Percentiles rank a stretch among this genome's conserved stretches.
phyloP scores from a whole-genome alignment of 2,797 vertebrate genomes.

The Aphelocoma californica region DNA sequence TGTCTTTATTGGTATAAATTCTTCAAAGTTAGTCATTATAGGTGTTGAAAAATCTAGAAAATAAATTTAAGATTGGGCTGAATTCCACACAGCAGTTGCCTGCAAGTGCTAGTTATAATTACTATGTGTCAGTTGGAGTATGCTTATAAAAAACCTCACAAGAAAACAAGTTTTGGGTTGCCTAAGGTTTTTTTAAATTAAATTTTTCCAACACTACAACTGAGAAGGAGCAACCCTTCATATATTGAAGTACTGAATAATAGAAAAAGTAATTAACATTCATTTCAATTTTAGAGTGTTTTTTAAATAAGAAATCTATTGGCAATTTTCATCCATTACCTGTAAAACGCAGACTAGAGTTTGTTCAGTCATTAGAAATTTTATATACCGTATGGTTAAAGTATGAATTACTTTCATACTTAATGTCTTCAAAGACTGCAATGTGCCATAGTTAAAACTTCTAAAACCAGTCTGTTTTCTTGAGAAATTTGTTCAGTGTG shows the following conservation, averaged over 20 bases:
- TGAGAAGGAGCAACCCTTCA: not conserved
- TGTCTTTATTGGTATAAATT: constrained; percentile 43
- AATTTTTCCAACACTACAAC: not conserved
- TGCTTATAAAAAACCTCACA: not conserved
- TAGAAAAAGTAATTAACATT: not conserved
- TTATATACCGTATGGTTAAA: not conserved
- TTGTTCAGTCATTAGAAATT: not conserved
- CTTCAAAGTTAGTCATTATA: not conserved
- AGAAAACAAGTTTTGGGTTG: not conserved
- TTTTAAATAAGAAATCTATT: not conserved
- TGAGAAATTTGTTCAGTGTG: not conserved
- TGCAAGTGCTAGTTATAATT: not conserved
- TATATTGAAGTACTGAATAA: not conserved
- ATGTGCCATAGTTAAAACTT: not conserved
- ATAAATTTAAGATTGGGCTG: constrained; percentile 41
- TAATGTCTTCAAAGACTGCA: not conserved
- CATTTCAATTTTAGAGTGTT: not conserved
- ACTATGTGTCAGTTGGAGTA: not conserved
- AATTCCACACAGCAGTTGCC: constrained; percentile 11
- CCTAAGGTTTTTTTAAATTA: not conserved
- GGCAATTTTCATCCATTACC: not conserved
- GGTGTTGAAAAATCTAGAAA: not conserved
- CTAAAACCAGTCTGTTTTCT: not conserved
- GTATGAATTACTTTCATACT: not conserved
- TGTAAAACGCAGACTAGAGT: not conserved